These are phyloP conservation scores for Pteropus alecto DNA, from an alignment of 2,113 vertebrate species.

Conservation along the genomic window DNA sequence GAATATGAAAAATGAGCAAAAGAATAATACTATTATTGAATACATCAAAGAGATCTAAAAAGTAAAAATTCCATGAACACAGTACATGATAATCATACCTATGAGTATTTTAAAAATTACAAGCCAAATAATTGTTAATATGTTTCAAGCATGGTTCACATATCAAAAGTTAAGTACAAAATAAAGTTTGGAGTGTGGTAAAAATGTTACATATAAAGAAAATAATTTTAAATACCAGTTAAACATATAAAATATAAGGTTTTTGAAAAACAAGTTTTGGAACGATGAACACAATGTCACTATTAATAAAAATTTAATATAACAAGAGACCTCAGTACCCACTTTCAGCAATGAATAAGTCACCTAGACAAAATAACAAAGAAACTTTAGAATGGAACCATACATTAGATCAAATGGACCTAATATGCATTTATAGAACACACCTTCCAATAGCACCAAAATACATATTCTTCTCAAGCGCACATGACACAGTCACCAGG, in stretches of 20 bases:
- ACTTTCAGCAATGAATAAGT: background rate
- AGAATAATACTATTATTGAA: background rate
- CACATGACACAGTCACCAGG: background rate
- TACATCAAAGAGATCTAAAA: background rate
- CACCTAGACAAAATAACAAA: background rate
- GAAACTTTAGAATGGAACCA: background rate
- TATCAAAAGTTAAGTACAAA: constrained; percentile 17
- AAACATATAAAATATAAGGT: background rate
- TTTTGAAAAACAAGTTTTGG: constrained; percentile 30
- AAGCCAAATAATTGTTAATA: constrained; percentile 27
- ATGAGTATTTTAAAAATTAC: background rate
- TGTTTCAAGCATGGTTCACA: constrained; percentile 20
- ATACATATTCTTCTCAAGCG: background rate
- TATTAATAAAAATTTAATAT: background rate
- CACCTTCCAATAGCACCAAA: background rate
- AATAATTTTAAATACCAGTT: background rate
- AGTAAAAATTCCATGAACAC: constrained; percentile 3
- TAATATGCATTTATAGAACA: background rate
- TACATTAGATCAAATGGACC: background rate
- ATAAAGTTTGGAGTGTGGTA: background rate
- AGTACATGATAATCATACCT: background rate
- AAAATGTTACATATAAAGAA: background rate
- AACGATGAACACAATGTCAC: background rate
- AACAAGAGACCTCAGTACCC: background rate
- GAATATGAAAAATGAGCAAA: background rate